Evolutionary conservation across 2,113 vertebrate species (phyloP).

Genomic region (Sciurus niger): DNA sequence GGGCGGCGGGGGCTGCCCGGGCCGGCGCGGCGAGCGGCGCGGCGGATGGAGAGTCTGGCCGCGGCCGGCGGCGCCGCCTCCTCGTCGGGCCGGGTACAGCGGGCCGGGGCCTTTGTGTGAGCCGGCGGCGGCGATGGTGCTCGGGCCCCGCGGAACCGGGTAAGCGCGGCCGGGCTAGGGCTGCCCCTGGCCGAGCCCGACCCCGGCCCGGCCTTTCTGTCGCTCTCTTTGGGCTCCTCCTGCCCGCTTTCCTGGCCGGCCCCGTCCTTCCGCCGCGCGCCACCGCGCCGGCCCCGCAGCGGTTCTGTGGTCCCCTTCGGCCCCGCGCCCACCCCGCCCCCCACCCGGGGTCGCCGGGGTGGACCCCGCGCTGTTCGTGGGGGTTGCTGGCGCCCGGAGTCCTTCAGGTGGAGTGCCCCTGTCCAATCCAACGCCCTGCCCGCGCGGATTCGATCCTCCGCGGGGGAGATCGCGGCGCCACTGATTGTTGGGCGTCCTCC

Average conservation of each 20-base stretch:
- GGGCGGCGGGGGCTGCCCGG: slow-evolving; percentile 77
- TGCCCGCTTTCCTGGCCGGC: background rate
- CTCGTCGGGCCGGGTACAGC: slow-evolving; percentile 82
- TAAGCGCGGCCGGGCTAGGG: slow-evolving; percentile 71
- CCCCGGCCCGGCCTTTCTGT: background rate
- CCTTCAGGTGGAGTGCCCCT: background rate
- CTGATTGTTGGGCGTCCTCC: background rate
- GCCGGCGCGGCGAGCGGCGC: slow-evolving; percentile 76
- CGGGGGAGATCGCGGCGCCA: background rate
- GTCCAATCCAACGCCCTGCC: background rate
- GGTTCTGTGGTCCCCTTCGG: background rate
- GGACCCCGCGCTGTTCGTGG: background rate
- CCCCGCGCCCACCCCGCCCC: background rate
- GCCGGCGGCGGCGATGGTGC: slow-evolving; percentile 81
- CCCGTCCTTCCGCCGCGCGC: background rate
- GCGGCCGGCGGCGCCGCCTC: slow-evolving; percentile 83
- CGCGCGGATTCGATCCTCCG: background rate
- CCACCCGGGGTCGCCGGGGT: background rate
- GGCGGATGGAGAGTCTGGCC: slow-evolving; percentile 85
- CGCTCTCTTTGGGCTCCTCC: background rate
- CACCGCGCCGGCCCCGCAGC: background rate
- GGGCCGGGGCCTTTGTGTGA: slow-evolving; percentile 85
- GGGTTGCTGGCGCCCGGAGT: background rate
- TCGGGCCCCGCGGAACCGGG: slow-evolving; percentile 80
- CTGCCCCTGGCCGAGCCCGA: background rate